Evolutionary conservation across 2,888 invertebrate genomes (phyloP), one percentile per base, ranked within the genome.

Genomic region (Amorpha juglandis): DNA sequence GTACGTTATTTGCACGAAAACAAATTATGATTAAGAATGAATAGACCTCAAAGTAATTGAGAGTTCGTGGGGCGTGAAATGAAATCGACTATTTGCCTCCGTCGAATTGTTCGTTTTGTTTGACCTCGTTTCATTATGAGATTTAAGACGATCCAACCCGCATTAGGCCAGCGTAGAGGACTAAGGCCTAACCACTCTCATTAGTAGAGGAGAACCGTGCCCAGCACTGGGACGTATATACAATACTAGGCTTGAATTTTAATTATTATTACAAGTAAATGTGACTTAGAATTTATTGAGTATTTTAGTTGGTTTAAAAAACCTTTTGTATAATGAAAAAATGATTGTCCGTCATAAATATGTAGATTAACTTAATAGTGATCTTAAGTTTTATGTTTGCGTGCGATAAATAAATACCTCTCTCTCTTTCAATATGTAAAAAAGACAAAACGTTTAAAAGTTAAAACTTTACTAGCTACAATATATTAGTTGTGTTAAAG

Each of bases 1-100:
- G 42, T 21, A 19, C 12, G 9, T 19, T 58, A 42, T 58, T 58
- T 58, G 42, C 58, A 19, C 58, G 19, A 58, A 58, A 58, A 58
- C 38, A 58, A 19, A 58, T 58, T 58, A 58, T 58, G 58, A 58
- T 58, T 58, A 42, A 58, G 58, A 58, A 58, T 42, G 42, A 58
- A 58, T 58, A 58, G 58, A 42, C 38, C 58, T 58, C 58, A 58
- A 42, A 58, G 58, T 58, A 58, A 58, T 42, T 42, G 38, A 16
- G 58, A 19, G 42, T 16, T 42, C 58, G 58, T 19, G 58, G 38
- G 58, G 58, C 58, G 58, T 58, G 58, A 58, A 58, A 58, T 58
- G 38, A 42, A 58, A 58, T 58, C 42, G 58, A 38, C 58, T 58
- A 58, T 58, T 42, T 58, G 58, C 58, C 58, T 11, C 58, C 16